These are phyloP conservation scores for Procambarus virginalis DNA, from an alignment of 1,140 invertebrate genomes.

Conservation along the genomic window DNA sequence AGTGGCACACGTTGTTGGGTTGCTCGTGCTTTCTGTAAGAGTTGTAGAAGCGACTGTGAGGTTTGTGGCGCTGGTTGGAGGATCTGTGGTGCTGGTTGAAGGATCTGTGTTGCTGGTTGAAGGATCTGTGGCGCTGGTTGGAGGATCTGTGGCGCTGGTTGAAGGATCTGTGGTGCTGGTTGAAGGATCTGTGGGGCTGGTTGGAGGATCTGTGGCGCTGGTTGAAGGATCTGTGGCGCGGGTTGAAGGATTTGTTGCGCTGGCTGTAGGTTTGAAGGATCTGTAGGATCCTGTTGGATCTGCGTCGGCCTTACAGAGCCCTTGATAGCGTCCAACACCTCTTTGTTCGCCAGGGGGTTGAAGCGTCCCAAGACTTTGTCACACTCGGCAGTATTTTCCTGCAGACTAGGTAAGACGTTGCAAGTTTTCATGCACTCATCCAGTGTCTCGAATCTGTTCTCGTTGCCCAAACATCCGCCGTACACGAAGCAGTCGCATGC, in stretches of 20 bases:
- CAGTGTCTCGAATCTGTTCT: slow-evolving; percentile 75
- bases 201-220: background rate
- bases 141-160: background rate
- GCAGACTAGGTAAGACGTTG: background rate
- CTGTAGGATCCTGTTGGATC: background rate
- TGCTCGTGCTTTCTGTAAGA: background rate
- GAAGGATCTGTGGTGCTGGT: background rate
- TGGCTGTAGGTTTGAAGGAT: background rate
- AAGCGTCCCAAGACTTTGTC: background rate
- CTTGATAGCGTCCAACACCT: background rate
- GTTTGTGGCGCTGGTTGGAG: background rate
- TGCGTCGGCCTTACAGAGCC: background rate
- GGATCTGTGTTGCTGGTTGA: background rate
- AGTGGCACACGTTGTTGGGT: background rate
- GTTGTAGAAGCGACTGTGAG: background rate
- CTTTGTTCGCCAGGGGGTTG: background rate
- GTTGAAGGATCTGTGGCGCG: background rate
- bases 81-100: background rate
- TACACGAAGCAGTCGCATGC: slow-evolving; percentile 74
- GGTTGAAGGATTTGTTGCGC: background rate
- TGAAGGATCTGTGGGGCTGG: background rate
- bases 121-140: background rate
- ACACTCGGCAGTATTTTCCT: background rate
- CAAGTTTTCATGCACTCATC: slow-evolving; percentile 74
- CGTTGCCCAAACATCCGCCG: slow-evolving; percentile 75